phyloP scores from a whole-genome alignment of 2,888 invertebrate genomes.

The Cheiracanthium punctorium region DNA sequence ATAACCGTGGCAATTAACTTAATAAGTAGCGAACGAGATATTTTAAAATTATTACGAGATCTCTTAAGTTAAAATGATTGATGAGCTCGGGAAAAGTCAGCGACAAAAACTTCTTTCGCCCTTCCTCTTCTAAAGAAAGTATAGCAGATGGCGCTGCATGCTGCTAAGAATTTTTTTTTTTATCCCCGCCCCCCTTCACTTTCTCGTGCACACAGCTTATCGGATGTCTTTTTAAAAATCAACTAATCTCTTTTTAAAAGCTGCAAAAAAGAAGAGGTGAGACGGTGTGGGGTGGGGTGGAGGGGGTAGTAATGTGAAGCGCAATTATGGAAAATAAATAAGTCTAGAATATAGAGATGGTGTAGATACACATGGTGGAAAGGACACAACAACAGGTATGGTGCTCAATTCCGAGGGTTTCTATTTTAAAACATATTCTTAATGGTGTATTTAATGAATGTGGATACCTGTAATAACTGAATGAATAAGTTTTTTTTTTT shows the following conservation, averaged over 20 bases:
- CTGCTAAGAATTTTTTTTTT: neutral
- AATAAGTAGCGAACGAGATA: conserved; percentile 53
- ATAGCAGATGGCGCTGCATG: conserved; percentile 54
- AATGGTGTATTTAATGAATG: no score
- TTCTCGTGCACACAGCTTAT: conserved; percentile 16
- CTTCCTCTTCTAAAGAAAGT: neutral
- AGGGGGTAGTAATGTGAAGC: no score
- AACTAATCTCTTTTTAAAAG: conserved; percentile 62
- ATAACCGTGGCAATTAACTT: conserved; percentile 60
- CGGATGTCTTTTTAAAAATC: conserved; percentile 38
- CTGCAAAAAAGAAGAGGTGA: conserved; percentile 18
- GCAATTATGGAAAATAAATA: neutral
- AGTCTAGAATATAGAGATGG: neutral
- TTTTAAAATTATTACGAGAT: conserved; percentile 62
- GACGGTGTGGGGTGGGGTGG: no score
- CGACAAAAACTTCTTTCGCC: conserved; percentile 39
- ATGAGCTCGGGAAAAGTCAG: conserved; percentile 30
- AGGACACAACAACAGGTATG: no score
- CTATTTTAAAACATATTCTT: no score
- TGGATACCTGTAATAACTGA: no score
- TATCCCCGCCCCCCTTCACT: no score
- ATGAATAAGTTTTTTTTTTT: no score
- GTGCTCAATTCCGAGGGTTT: no score
- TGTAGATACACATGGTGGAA: no score
- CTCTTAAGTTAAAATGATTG: conserved; percentile 50